Percentiles rank a stretch among this genome's conserved stretches.
These are phyloP conservation scores for Cranoglanis bouderius DNA, from an alignment of 2,113 vertebrate species.

Conservation along the genomic window DNA sequence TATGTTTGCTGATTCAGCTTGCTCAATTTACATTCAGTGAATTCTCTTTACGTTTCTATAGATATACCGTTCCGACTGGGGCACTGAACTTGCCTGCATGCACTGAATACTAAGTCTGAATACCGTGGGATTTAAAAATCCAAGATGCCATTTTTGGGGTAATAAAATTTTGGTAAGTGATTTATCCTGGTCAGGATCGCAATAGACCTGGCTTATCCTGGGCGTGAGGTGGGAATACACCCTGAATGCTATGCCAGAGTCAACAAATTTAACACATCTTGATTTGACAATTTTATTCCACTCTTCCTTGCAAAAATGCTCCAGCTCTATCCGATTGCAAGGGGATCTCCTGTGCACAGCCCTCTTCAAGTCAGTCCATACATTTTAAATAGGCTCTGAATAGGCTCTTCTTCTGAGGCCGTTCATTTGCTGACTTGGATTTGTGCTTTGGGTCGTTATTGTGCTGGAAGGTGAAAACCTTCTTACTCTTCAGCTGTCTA, in stretches of 20 bases:
- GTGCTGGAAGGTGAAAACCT: neutral
- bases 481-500: too few relatives aligned
- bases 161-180: neutral
- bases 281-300: too few relatives aligned
- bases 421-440: neutral
- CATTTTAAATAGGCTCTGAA: neutral
- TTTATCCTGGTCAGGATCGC: neutral
- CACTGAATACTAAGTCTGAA: neutral
- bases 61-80: neutral
- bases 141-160: neutral
- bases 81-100: neutral
- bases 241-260: neutral
- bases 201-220: too few relatives aligned
- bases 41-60: neutral
- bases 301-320: too few relatives aligned
- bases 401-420: too few relatives aligned
- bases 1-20: constrained; percentile 10
- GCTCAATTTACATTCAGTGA: constrained; percentile 7
- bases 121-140: neutral
- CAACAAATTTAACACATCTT: too few relatives aligned
- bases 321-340: too few relatives aligned
- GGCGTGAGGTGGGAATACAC: neutral
- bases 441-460: neutral
- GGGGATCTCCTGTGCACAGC: neutral
- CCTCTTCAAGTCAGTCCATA: neutral